Conservation (phyloP, 2,797 vertebrate species). For the Megaceryle alcyon region DNA sequence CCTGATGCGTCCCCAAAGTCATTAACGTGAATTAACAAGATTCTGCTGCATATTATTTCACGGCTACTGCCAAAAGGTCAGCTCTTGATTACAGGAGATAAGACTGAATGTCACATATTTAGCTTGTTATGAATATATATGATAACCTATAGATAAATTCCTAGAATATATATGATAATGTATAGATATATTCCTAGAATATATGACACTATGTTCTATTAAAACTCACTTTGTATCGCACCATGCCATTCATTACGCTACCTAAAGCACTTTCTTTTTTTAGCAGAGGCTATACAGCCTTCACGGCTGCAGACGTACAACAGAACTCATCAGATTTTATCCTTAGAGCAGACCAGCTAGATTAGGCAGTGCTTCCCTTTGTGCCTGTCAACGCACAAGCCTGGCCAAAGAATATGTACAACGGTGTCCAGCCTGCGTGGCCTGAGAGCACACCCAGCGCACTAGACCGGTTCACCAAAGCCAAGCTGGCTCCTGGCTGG, state of each 20-base stretch:
- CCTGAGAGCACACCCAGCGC: accelerated
- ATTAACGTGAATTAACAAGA: slow-evolving; percentile 62
- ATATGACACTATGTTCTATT: background rate
- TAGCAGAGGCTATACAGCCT: background rate
- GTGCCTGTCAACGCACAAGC: accelerated
- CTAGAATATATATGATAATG: background rate
- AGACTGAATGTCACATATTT: background rate
- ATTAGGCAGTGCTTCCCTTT: background rate
- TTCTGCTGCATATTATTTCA: slow-evolving; percentile 39
- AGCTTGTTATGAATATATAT: background rate
- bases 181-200: too few relatives aligned
- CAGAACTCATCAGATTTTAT: background rate
- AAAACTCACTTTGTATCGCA: background rate
- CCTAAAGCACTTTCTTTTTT: background rate
- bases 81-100: background rate
- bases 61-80: slow-evolving; percentile 20
- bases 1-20: background rate
- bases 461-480: background rate
- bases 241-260: background rate
- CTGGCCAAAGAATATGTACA: background rate
- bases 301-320: background rate
- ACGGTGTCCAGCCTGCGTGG: background rate
- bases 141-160: too few relatives aligned
- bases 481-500: background rate
- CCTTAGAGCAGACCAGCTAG: background rate